Evolutionary conservation across 1,140 invertebrate species (phyloP).

Genomic region (Pseudomyrmex pallidus): DNA sequence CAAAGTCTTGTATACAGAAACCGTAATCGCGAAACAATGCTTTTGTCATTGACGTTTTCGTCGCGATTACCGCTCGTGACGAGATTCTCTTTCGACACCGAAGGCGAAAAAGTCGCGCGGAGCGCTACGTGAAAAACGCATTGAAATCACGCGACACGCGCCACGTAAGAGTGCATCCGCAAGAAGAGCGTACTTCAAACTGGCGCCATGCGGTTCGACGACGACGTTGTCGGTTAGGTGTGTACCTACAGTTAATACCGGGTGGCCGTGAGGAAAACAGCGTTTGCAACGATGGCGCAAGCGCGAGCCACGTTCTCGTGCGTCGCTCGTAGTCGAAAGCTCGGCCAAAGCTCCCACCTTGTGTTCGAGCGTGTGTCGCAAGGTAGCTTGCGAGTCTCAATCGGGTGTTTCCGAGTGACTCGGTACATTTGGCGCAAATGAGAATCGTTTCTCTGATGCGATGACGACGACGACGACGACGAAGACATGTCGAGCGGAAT

Average conservation of each 20-base stretch:
- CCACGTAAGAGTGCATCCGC: slow-evolving; percentile 81
- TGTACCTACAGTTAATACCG: slow-evolving; percentile 73
- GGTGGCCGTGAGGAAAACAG: slow-evolving; percentile 66
- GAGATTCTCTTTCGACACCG: neutral
- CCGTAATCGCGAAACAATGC: neutral
- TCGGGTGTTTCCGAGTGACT: slow-evolving; percentile 7
- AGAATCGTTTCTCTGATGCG: slow-evolving; percentile 14
- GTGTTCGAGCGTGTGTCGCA: slow-evolving; percentile 34
- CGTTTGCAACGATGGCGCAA: slow-evolving; percentile 69
- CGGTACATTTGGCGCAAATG: slow-evolving; percentile 53
- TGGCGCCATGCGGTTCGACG: slow-evolving; percentile 82
- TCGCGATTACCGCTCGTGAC: neutral
- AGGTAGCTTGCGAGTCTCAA: slow-evolving; percentile 11
- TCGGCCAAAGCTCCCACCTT: slow-evolving; percentile 71
- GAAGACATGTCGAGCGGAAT: slow-evolving; percentile 20
- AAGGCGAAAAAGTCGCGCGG: neutral
- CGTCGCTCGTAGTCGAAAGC: slow-evolving; percentile 76
- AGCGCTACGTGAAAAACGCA: slow-evolving; percentile 30
- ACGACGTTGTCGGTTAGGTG: slow-evolving; percentile 78
- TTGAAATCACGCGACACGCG: slow-evolving; percentile 46
- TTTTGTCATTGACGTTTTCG: slow-evolving; percentile 18
- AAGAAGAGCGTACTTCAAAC: slow-evolving; percentile 84
- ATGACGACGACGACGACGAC: neutral
- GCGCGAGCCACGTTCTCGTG: slow-evolving; percentile 75
- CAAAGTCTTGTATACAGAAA: neutral